Evolutionary conservation across 2,888 invertebrate species (phyloP).

Genomic region (Conops quadrifasciatus): DNA sequence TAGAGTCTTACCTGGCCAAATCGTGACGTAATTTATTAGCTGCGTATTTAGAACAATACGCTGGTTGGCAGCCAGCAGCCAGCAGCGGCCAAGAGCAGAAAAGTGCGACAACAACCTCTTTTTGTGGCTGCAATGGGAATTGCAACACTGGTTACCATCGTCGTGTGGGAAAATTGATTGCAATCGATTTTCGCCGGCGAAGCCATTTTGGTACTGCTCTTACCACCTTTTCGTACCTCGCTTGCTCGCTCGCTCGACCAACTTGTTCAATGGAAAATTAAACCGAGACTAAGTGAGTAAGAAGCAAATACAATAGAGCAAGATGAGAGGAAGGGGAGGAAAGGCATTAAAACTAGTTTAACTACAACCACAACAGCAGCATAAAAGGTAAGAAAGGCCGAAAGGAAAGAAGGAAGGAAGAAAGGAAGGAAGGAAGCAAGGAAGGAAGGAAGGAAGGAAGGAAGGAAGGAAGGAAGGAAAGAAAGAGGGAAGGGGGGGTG

Average conservation of each 20-base stretch:
- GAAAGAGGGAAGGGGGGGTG: too few relatives aligned
- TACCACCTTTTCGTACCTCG: background rate
- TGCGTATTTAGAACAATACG: constrained; percentile 4
- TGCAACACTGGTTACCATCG: constrained; percentile 21
- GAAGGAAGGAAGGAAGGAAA: too few relatives aligned
- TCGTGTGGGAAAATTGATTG: constrained; percentile 27
- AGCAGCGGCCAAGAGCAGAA: background rate
- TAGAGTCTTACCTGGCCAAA: background rate
- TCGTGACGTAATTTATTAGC: constrained; percentile 30
- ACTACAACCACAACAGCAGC: too few relatives aligned
- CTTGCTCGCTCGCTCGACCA: background rate
- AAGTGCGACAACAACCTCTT: background rate
- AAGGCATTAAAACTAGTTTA: background rate
- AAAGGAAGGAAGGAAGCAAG: background rate
- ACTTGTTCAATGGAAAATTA: background rate
- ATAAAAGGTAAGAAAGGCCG: too few relatives aligned
- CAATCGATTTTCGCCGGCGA: constrained; percentile 30
- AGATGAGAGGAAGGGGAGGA: background rate
- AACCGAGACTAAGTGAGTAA: background rate
- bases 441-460: too few relatives aligned
- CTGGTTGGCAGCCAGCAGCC: background rate
- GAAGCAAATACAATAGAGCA: background rate
- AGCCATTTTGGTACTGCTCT: background rate
- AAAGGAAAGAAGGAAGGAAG: too few relatives aligned
- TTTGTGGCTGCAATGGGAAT: background rate